phyloP scores from a whole-genome alignment of 2,113 vertebrate genomes.

The Athene cunicularia region DNA sequence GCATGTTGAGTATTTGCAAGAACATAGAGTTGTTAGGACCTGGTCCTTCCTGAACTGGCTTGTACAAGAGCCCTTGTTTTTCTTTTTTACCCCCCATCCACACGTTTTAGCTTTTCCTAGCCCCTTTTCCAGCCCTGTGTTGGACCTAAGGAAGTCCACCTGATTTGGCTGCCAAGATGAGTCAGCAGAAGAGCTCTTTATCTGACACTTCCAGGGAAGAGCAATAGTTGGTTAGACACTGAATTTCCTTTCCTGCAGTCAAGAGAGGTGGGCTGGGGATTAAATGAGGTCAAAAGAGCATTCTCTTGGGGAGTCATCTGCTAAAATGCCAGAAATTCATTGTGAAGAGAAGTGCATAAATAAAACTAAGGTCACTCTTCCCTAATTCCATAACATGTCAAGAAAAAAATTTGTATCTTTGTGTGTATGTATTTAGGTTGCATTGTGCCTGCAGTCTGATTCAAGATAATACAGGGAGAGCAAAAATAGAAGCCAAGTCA shows the following conservation, averaged over 20 bases:
- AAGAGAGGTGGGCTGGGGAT: background rate
- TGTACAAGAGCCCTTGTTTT: background rate
- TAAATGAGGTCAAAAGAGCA: background rate
- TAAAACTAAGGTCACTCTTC: background rate
- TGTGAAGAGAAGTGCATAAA: background rate
- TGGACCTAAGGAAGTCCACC: background rate
- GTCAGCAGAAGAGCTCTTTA: slow-evolving; percentile 5
- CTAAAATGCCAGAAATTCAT: background rate
- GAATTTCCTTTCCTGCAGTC: slow-evolving; percentile 41
- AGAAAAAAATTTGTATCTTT: background rate
- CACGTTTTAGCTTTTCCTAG: background rate
- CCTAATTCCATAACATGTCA: background rate
- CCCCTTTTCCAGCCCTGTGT: background rate
- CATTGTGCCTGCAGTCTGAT: background rate
- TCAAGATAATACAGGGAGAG: background rate
- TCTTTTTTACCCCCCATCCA: background rate
- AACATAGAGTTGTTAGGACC: background rate
- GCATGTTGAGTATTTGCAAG: background rate
- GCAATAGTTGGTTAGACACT: background rate
- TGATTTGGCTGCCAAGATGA: background rate
- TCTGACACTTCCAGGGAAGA: slow-evolving; percentile 12
- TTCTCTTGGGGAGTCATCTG: background rate
- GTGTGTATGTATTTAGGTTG: background rate
- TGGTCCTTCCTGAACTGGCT: background rate
- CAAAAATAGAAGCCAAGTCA: slow-evolving; percentile 31